phyloP scores from a whole-genome alignment of 2,797 vertebrate species.

The Pyrrhura leucotis region DNA sequence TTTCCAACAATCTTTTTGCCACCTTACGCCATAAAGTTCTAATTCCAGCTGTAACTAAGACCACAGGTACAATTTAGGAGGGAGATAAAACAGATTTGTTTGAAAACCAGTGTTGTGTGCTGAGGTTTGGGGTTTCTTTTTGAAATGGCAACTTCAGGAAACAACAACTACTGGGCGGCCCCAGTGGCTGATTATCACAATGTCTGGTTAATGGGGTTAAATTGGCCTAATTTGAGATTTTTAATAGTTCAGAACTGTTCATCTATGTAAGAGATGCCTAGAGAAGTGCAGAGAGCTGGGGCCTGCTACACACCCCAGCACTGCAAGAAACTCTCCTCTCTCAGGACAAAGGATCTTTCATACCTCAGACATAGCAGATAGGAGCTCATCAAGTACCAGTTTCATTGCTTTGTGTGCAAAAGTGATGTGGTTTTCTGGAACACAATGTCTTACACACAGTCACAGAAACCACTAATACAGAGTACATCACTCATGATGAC shows the following conservation, averaged over 20 bases:
- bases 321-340: neutral
- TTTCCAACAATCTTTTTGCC: neutral
- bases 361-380: neutral
- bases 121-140: neutral
- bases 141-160: neutral
- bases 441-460: neutral
- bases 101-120: neutral
- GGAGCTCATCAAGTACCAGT: neutral
- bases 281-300: neutral
- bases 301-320: neutral
- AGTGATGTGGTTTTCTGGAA: neutral
- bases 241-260: neutral
- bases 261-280: neutral
- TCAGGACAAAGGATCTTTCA: neutral
- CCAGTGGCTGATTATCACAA: neutral
- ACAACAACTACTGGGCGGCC: neutral
- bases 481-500: neutral
- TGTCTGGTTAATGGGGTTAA: neutral
- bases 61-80: neutral
- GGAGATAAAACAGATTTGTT: neutral
- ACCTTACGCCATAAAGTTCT: neutral
- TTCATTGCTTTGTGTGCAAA: neutral
- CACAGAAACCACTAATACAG: neutral
- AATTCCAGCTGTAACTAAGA: neutral
- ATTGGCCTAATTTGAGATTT: neutral